Evolutionary conservation across 2,113 vertebrate genomes (phyloP), one percentile per base, ranked within the genome.

Genomic region (Psephotus haematonotus): DNA sequence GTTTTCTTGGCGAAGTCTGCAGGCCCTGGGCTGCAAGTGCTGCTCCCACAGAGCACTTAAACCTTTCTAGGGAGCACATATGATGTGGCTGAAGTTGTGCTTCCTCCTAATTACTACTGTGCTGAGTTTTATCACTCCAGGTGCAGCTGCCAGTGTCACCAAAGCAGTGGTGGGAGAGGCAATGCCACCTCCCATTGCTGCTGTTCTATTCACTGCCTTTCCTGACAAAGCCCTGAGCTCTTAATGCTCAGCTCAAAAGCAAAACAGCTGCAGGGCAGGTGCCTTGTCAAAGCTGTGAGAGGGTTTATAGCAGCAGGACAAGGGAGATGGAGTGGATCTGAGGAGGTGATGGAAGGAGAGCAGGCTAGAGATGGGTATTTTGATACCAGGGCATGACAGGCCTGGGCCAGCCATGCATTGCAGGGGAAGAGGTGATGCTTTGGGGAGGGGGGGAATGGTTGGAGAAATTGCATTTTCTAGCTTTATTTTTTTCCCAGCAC

Each of bases 111-210:
- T 33, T 4, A 0, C 10, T 9, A 0, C 43, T 82, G 13, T 60
- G 27, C 55, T 83, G 82, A 5, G 23, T 47, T 74, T 91, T 79
- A 82, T 47, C 86, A 62, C 35, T 35, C 33, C 35, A 35, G 46
- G 28, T 86, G 86, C 64, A 81, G 83, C 87, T 96, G 60, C 72
- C 84, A 77, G 79, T 93, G 79, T 80, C 64, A 17, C 67, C 43
- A n/a, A 77, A 57, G 64, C 64, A 55, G 77, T 1, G 9, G 27
- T 47, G 62, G 86, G 69, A 92, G 77, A 44, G 33, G 20, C 31
- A 16, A 2, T 69, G 81, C 81, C 70, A 41, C 62, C 57, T 69
- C 65, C 0, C 5, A 62, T 53, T n/a, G 60, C 77, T 82, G 86
- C 64, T 60, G 60, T 55, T 91, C 50, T 22, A 3, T 43, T 86